phyloP scores from a whole-genome alignment of 2,888 invertebrate species.

The Anorthoa munda region DNA sequence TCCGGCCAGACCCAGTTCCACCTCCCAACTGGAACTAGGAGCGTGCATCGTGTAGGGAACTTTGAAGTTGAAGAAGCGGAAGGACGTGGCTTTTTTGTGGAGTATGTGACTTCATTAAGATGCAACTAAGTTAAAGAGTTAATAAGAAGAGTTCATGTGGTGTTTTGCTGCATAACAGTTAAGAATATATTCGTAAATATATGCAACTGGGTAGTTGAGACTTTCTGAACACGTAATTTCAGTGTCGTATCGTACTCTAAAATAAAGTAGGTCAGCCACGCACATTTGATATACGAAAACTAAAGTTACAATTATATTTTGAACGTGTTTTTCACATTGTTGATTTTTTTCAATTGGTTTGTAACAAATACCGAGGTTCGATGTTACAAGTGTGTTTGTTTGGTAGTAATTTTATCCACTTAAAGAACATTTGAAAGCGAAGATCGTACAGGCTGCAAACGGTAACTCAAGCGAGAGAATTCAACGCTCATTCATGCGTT shows the following conservation, averaged over 20 bases:
- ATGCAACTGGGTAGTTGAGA: neutral
- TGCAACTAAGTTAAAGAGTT: conserved; percentile 31
- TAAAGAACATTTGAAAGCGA: neutral
- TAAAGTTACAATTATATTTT: neutral
- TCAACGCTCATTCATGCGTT: neutral
- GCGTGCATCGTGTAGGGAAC: neutral
- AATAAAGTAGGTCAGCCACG: neutral
- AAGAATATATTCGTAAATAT: conserved; percentile 4
- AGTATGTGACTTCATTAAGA: conserved; percentile 44
- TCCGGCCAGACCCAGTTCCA: conserved; percentile 43
- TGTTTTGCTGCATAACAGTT: conserved; percentile 4
- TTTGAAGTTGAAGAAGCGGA: conserved; percentile 61
- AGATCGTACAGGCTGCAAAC: neutral
- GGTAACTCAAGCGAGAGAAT: too few relatives aligned
- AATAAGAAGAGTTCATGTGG: conserved; percentile 9
- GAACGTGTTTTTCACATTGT: neutral
- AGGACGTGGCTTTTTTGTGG: conserved; percentile 50
- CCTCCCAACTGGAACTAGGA: neutral
- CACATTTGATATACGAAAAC: neutral
- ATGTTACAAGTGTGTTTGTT: neutral
- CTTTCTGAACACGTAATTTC: neutral
- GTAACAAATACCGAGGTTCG: neutral
- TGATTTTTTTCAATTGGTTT: neutral
- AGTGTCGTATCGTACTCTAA: neutral
- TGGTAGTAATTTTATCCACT: neutral